phyloP scores from a whole-genome alignment of 2,797 vertebrate species.

The Spea hammondii region DNA sequence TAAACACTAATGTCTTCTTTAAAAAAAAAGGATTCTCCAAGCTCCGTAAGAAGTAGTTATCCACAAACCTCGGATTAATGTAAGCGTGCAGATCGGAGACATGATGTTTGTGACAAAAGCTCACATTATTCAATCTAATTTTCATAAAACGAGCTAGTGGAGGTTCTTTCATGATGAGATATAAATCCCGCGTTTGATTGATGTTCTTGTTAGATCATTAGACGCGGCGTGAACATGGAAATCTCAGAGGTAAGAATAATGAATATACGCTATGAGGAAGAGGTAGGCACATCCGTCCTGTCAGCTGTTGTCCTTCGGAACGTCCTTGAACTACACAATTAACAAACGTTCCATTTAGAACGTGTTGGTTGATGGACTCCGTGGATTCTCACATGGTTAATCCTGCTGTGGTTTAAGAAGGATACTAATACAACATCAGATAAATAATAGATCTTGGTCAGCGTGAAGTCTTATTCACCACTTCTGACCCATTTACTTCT shows the following conservation, averaged over 20 bases:
- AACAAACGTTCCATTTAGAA: constrained; percentile 7
- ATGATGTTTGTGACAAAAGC: background rate
- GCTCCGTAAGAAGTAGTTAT: too few relatives aligned
- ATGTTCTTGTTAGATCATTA: background rate
- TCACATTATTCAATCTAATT: background rate
- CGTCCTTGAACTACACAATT: constrained; percentile 17
- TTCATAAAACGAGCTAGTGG: background rate
- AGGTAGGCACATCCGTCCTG: background rate
- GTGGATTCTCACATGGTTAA: background rate
- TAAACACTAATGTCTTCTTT: too few relatives aligned
- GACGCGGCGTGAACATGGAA: background rate
- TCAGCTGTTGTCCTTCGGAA: constrained; percentile 2
- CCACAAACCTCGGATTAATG: too few relatives aligned
- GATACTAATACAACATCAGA: too few relatives aligned
- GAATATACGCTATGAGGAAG: background rate
- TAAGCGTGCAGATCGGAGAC: too few relatives aligned
- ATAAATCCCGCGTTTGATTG: too few relatives aligned
- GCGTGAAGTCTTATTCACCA: too few relatives aligned
- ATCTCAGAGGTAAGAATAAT: background rate
- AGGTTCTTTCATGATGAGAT: background rate
- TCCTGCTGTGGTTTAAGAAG: background rate
- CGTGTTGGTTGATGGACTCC: constrained; percentile 9
- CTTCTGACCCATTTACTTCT: too few relatives aligned
- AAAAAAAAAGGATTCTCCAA: too few relatives aligned
- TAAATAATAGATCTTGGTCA: too few relatives aligned